Conservation (phyloP, 2,113 vertebrate genomes). For the Rousettus leschenaultii region DNA sequence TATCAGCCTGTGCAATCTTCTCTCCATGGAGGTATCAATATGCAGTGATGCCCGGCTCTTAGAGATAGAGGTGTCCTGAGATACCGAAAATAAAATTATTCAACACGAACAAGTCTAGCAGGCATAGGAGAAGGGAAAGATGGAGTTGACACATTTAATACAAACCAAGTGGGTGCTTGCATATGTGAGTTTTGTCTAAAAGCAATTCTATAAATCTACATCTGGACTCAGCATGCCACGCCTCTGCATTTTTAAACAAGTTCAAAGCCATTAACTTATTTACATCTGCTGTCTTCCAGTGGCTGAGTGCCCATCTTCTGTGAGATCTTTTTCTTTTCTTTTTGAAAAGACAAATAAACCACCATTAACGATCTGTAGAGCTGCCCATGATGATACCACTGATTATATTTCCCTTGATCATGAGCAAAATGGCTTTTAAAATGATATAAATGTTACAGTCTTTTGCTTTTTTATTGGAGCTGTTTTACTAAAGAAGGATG, state of each 20-base stretch:
- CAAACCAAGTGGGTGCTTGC: conserved; percentile 55
- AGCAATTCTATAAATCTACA: conserved; percentile 66
- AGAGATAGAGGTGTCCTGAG: conserved; percentile 70
- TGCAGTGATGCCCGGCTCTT: conserved; percentile 62
- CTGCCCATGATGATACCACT: conserved; percentile 46
- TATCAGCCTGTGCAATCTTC: background rate
- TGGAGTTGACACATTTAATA: conserved; percentile 36
- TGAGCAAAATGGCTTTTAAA: conserved; percentile 48
- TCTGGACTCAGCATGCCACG: conserved; percentile 58
- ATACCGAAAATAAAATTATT: conserved; percentile 55
- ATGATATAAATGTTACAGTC: background rate
- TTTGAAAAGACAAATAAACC: conserved; percentile 65
- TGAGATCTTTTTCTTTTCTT: conserved; percentile 44
- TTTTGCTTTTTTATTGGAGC: conserved; percentile 21
- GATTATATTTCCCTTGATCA: conserved; percentile 45
- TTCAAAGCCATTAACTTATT: conserved; percentile 71
- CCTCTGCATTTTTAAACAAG: conserved; percentile 80
- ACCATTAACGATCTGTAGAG: conserved; percentile 51
- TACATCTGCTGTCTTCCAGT: conserved; percentile 72
- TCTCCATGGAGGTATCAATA: conserved; percentile 54
- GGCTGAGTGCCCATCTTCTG: conserved; percentile 45
- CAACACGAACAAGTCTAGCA: background rate
- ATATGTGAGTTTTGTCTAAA: conserved; percentile 69
- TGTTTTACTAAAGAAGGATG: background rate
- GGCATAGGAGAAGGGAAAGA: background rate